Evolutionary conservation across 1,140 invertebrate species (phyloP).

Genomic region (Stegodyphus mimosarum): DNA sequence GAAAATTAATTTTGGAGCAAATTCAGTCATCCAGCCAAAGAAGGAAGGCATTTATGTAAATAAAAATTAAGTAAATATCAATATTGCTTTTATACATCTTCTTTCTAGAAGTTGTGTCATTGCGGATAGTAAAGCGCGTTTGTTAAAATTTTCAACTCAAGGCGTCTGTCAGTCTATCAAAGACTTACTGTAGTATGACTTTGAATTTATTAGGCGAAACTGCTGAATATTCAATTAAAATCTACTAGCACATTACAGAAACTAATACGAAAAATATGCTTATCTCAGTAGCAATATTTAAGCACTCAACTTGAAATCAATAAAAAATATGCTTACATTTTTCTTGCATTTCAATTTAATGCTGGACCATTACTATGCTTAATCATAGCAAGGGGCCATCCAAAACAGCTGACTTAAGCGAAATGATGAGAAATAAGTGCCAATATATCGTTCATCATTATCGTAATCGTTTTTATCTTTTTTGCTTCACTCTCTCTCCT

Average conservation of each 20-base stretch:
- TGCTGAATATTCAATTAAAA: no score
- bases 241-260: neutral
- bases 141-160: no score
- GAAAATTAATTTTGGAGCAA: no score
- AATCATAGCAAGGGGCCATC: constrained; percentile 36
- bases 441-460: constrained; percentile 37
- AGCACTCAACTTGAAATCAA: neutral
- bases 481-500: neutral
- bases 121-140: no score
- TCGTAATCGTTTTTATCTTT: constrained; percentile 7
- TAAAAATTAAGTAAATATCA: no score
- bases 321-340: neutral
- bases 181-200: no score
- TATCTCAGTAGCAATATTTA: neutral
- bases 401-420: constrained; percentile 31
- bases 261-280: neutral
- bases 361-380: constrained; percentile 30
- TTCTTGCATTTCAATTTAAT: constrained; percentile 14
- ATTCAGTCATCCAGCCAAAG: no score
- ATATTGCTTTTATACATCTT: no score
- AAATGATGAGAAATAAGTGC: constrained; percentile 23
- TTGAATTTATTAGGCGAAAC: no score
- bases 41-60: no score
- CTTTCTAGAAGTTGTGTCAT: no score
- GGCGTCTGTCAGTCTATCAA: no score